Base-by-base conservation (phyloP, 2,888 invertebrate genomes). In the Volucella inanis region DNA sequence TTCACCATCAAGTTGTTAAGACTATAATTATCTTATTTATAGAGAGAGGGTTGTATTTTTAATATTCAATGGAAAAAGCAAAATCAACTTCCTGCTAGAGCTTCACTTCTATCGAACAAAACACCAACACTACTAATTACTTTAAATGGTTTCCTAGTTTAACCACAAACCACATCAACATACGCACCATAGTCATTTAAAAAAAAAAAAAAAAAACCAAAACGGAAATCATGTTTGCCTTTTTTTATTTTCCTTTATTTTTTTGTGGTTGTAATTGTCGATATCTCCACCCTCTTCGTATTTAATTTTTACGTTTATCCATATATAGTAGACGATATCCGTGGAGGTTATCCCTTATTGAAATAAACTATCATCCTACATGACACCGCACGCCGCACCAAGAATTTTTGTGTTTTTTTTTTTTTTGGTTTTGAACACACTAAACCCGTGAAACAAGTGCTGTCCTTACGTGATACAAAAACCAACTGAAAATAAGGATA, bases 401-500 rank as follows among this genome's bases (percentile, higher is more conserved):
- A 12, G 64, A 49, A 50, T 41, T 22, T n/a, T 14, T 1, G 15
- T 10, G 22, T 68, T 54, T 41, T 8, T 41, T 22, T 22, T 45
- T 31, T 14, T 68, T 12, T 57, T 31, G 41, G 41, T 55, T 31
- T 22, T 67, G 50, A 22, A 43, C 61, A 71, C 64, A 65, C 61
- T 50, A 47, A 62, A 62, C 68, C 84, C 84, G 84, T 71, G 79
- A 71, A 75, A 71, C 75, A 54, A 80, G 84, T 31, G 31, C 71
- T 84, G 75, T 80, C 84, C 43, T 80, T 55, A 67, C 84, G 80
- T 80, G 84, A 84, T 84, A 84, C 84, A 84, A 84, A 84, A 84
- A 84, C 80, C 80, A 84, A 84, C 84, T 84, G 80, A 84, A 84
- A 79, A 80, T 80, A 45, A 67, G 75, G 75, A 75, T 76, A 71